These are phyloP conservation scores for Ormyrus pomaceus DNA, from an alignment of 2,888 invertebrate genomes.

Conservation along the genomic window DNA sequence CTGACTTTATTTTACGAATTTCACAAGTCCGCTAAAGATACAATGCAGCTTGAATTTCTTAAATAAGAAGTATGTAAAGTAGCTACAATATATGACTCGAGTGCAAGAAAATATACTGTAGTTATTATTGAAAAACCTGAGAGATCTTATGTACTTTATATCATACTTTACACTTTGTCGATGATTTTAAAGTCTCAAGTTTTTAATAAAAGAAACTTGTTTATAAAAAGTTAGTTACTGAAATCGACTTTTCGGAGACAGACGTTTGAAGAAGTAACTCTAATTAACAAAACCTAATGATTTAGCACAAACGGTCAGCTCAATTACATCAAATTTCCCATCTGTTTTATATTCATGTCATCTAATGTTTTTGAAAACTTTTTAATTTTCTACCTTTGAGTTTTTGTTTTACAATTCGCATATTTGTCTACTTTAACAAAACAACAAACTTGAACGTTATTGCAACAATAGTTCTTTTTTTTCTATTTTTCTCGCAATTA, in stretches of 20 bases:
- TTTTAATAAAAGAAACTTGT: no score
- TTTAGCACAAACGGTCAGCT: slow-evolving; percentile 70
- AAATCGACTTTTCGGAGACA: no score
- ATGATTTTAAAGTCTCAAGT: no score
- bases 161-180: no score
- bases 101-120: no score
- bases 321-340: slow-evolving; percentile 62
- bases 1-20: slow-evolving; percentile 20
- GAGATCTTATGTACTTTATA: no score
- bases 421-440: slow-evolving; percentile 49
- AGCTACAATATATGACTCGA: no score
- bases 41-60: neutral
- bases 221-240: no score
- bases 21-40: slow-evolving; percentile 28
- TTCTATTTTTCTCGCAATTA: slow-evolving; percentile 7
- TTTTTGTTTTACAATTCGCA: slow-evolving; percentile 18
- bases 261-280: no score
- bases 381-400: slow-evolving; percentile 4
- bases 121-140: no score
- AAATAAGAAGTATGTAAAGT: no score
- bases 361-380: slow-evolving; percentile 28
- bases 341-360: slow-evolving; percentile 56
- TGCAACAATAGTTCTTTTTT: slow-evolving; percentile 47
- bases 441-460: slow-evolving; percentile 52
- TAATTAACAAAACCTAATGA: neutral